Base-by-base conservation (phyloP, 2,113 vertebrate species). In the Oryzias melastigma region DNA sequence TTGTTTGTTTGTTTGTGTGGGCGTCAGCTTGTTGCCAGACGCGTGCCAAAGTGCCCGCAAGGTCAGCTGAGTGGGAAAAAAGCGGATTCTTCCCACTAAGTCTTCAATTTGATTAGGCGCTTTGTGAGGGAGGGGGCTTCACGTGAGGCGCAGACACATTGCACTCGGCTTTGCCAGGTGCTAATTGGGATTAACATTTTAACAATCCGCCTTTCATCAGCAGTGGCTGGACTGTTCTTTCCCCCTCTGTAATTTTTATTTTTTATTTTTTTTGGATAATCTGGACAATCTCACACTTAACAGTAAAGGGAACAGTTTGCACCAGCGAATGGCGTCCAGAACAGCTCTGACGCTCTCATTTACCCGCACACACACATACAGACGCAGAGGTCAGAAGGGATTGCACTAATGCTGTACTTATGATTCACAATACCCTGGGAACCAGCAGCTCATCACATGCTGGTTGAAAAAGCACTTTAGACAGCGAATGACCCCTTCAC, bases 1-100 rank as follows among this genome's bases (percentile, higher is more conserved):
- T 52, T 63, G 65, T 19, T 58, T 40, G 45, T 57, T 71, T 54
- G n/a, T 66, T 58, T 67, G 57, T 14, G 45, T 47, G 60, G 64
- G 56, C 61, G 63, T 62, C 53, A 62, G 51, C 63, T 72, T 63
- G 47, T 44, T 68, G 59, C 53, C 72, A 83, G 59, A 66, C 71
- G 22, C 15, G 67, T 82, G 83, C 65, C 45, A 40, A 18, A 7
- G 52, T 41, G 2, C 58, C 59, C 7, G 25, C 3, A 48, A 72
- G 78, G 72, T 57, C 78, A 46, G 67, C 68, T 58, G 60, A 83
- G 74, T 29, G 27, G 50, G 55, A 58, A 64, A 52, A 74, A 85
- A 85, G 80, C 73, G 42, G 81, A 88, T 90, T 87, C 68, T 64
- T 66, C 17, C 16, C 17, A 22, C 81, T 90, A 91, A 88, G 80